phyloP scores from a whole-genome alignment of 2,113 vertebrate species.

The Platysternon megacephalum region DNA sequence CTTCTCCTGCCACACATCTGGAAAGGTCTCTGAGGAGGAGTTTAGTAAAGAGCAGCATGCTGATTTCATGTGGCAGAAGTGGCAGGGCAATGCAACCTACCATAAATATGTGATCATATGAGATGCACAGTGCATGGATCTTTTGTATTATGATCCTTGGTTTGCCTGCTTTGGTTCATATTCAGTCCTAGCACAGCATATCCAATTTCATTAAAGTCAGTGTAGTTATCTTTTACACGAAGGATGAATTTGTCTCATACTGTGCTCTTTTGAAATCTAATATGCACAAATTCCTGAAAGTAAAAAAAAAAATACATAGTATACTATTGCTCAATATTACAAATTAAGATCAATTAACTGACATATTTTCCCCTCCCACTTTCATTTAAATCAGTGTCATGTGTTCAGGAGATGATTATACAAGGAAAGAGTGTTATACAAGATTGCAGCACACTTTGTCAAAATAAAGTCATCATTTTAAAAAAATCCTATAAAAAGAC shows the following conservation, averaged over 20 bases:
- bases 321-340: neutral
- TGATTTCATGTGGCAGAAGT: neutral
- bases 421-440: neutral
- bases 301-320: neutral
- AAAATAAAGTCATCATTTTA: neutral
- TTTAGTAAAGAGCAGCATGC: neutral
- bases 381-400: neutral
- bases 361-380: neutral
- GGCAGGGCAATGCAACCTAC: neutral
- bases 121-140: neutral
- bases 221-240: neutral
- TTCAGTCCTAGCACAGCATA: neutral
- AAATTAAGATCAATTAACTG: neutral
- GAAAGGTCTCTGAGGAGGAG: neutral
- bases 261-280: neutral
- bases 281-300: neutral
- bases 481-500: neutral
- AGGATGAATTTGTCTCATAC: neutral
- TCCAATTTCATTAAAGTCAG: neutral
- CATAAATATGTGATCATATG: neutral
- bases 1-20: neutral
- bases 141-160: neutral
- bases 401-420: neutral
- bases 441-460: neutral
- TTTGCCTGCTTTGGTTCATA: neutral